Conservation (phyloP, 2,113 vertebrate genomes). For the Aphelocoma coerulescens region DNA sequence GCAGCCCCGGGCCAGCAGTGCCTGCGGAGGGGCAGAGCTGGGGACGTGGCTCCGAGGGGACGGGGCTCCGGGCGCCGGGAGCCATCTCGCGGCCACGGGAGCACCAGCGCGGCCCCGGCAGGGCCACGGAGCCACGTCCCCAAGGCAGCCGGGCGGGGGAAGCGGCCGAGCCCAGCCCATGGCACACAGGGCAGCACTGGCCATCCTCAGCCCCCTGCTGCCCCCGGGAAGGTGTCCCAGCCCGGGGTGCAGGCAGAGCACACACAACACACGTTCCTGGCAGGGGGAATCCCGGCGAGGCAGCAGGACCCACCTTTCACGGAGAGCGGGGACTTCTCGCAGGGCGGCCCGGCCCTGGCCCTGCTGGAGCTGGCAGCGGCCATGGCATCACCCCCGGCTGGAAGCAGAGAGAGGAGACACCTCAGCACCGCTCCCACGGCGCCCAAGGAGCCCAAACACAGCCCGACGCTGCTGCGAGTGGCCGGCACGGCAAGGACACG, state of each 20-base stretch:
- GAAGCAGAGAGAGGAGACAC: conserved; percentile 44
- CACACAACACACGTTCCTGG: fast-evolving
- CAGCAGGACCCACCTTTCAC: conserved; percentile 82
- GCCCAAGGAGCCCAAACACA: fast-evolving
- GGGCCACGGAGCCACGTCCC: not conserved
- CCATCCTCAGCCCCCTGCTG: not conserved
- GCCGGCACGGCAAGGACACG: fast-evolving
- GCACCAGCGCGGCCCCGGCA: not conserved
- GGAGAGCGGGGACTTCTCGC: conserved; percentile 87
- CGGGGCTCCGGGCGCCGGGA: not conserved
- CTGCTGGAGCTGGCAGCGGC: conserved; percentile 86
- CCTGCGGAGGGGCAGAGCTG: not conserved
- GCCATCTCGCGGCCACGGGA: conserved; percentile 38
- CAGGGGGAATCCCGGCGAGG: fast-evolving
- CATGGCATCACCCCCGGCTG: conserved; percentile 86
- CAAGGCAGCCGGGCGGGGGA: fast-evolving
- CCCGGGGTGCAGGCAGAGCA: not conserved
- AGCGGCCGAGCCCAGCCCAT: fast-evolving
- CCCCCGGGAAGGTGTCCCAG: not conserved
- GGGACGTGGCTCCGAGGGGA: not conserved
- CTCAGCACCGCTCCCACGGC: not conserved
- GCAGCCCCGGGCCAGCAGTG: not conserved
- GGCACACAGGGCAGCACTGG: not conserved
- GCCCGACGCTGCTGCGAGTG: fast-evolving
- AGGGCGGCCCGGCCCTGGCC: conserved; percentile 73